A percentile compares a stretch with the other conserved stretches of the same genome.
These are phyloP conservation scores for Triplophysa bombifrons DNA, from an alignment of 2,797 vertebrate species.

Conservation along the genomic window DNA sequence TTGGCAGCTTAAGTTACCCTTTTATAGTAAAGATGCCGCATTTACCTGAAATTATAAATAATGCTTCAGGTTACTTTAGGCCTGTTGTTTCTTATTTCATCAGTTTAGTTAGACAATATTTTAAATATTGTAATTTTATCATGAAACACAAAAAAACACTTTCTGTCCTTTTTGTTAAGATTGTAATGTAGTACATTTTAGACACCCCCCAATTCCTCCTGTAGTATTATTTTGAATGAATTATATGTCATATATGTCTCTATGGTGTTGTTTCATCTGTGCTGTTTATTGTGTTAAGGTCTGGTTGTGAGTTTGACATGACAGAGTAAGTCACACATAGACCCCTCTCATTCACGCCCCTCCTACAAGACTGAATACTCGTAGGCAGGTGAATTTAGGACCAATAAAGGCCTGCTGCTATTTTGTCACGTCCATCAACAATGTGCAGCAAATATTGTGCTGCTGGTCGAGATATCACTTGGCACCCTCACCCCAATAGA, in stretches of 20 bases:
- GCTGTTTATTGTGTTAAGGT: conserved; percentile 6
- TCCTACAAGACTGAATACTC: conserved; percentile 34
- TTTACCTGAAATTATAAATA: neutral
- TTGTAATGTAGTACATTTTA: neutral
- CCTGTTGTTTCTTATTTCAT: neutral
- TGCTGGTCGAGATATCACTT: conserved; percentile 66
- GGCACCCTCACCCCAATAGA: conserved; percentile 74
- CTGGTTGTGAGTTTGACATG: conserved; percentile 25
- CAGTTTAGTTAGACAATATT: neutral
- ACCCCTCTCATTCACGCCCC: conserved; percentile 37
- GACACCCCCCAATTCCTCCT: neutral
- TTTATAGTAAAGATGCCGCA: conserved; percentile 2
- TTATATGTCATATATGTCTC: neutral
- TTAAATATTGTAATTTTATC: neutral
- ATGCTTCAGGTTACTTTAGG: neutral
- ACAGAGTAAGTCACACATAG: conserved; percentile 29
- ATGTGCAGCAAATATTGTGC: conserved; percentile 56
- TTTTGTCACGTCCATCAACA: conserved; percentile 59
- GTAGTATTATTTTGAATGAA: conserved; percentile 14
- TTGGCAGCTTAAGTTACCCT: neutral
- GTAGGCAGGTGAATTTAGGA: conserved; percentile 60
- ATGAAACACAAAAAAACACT: neutral
- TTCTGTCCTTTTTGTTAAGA: neutral
- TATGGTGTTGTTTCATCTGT: neutral
- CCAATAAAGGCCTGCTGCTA: conserved; percentile 69